A percentile compares a stretch with the other conserved stretches of the same genome.
These are phyloP conservation scores for Morpho deidamia DNA, from an alignment of 2,888 invertebrate genomes.

Conservation along the genomic window DNA sequence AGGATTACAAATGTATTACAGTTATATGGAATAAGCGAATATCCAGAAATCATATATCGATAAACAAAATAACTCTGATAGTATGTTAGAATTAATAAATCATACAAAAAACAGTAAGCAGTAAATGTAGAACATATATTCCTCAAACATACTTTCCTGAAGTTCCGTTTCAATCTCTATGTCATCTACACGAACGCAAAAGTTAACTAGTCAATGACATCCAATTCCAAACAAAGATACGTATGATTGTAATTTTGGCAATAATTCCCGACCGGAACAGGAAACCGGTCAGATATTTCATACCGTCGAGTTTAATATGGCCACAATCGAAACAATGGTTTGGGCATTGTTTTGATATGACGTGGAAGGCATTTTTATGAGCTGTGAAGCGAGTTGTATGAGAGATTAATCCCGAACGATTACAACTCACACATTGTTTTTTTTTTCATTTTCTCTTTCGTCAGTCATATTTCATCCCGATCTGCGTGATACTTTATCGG, in stretches of 20 bases:
- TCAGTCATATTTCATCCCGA: not conserved
- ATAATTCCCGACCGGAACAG: conserved; percentile 13
- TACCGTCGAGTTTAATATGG: conserved; percentile 21
- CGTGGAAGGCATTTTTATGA: conserved; percentile 21
- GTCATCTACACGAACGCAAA: no score
- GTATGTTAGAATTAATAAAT: no score
- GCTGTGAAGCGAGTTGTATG: conserved; percentile 8
- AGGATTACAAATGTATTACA: no score
- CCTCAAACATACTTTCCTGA: no score
- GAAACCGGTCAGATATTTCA: conserved; percentile 14
- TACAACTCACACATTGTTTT: conserved; percentile 3
- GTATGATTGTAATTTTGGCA: conserved; percentile 22
- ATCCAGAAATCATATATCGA: no score
- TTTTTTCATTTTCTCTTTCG: conserved; percentile 3
- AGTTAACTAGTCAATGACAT: not conserved
- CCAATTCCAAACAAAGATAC: conserved; percentile 15
- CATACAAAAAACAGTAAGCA: no score
- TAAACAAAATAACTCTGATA: no score
- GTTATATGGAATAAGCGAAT: no score
- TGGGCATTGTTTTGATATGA: conserved; percentile 19
- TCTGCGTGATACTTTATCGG: not conserved
- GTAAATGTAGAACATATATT: no score
- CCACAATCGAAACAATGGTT: conserved; percentile 24
- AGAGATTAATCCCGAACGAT: conserved; percentile 20
- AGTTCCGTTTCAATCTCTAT: no score